Percentiles rank a stretch among this genome's conserved stretches.
Evolutionary conservation across 2,113 vertebrate species (phyloP).

Genomic region (Pseudopipra pipra): DNA sequence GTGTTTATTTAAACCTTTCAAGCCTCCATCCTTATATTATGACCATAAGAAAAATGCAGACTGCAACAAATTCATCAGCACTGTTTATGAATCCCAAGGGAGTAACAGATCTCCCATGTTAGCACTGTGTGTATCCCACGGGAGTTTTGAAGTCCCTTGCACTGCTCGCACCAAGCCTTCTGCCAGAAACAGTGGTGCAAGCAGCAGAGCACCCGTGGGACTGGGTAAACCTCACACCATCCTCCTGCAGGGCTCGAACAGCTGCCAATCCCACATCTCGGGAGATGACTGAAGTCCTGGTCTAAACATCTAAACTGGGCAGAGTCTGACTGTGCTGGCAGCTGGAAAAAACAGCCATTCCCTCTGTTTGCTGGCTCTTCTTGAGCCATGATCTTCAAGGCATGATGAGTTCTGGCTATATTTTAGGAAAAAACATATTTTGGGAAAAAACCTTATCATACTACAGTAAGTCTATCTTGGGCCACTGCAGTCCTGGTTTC

Average conservation of each 20-base stretch:
- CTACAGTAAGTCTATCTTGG: not conserved
- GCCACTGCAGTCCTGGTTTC: not conserved
- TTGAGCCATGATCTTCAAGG: not conserved
- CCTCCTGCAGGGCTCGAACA: not conserved
- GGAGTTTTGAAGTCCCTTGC: not conserved
- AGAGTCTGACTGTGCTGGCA: accelerated
- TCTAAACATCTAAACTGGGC: accelerated
- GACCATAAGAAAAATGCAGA: not conserved
- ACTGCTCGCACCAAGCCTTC: accelerated
- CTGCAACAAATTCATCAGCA: constrained; percentile 30
- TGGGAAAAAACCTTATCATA: not conserved
- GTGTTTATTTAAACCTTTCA: constrained; percentile 52
- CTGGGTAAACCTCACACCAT: accelerated
- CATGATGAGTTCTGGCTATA: not conserved
- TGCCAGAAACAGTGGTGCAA: not conserved
- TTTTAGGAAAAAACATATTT: not conserved
- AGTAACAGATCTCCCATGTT: not conserved
- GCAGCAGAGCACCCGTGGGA: accelerated
- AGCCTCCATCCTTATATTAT: not conserved
- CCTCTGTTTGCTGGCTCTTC: not conserved
- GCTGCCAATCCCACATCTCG: accelerated
- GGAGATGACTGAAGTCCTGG: not conserved
- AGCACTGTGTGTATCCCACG: not conserved
- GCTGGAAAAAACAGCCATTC: accelerated
- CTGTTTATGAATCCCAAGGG: constrained; percentile 29